These are phyloP conservation scores for Andrena haemorrhoa DNA, from an alignment of 2,888 invertebrate genomes.

Conservation along the genomic window DNA sequence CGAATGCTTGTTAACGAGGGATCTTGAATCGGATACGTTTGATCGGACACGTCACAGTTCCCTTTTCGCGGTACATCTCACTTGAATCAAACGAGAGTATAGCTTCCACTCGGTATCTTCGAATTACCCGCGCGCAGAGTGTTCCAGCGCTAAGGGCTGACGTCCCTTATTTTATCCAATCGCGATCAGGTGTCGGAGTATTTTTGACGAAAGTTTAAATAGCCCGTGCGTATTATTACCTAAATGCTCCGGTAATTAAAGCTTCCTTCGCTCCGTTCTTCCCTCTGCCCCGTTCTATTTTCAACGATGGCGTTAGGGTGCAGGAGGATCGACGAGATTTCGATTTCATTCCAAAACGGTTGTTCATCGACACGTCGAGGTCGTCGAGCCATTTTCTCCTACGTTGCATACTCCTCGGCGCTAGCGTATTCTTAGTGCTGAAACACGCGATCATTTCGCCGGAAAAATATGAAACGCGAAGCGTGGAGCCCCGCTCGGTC, in stretches of 20 bases:
- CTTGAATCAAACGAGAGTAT: neutral
- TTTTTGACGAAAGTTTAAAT: neutral
- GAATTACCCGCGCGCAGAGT: neutral
- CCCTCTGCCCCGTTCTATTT: constrained; percentile 2
- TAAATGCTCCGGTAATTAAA: constrained; percentile 6
- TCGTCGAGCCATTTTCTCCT: neutral
- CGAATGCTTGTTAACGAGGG: neutral
- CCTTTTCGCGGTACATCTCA: neutral
- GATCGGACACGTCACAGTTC: neutral
- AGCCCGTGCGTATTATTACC: neutral
- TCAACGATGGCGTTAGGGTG: neutral
- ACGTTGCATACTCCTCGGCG: neutral
- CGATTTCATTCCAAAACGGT: neutral
- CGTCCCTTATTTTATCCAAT: neutral
- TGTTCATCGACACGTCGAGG: neutral
- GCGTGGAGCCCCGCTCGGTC: neutral
- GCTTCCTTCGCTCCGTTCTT: neutral
- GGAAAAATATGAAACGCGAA: neutral
- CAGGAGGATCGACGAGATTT: neutral
- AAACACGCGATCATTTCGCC: neutral
- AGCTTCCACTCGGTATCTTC: neutral
- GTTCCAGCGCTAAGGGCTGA: neutral
- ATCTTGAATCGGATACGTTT: neutral
- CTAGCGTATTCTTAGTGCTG: neutral
- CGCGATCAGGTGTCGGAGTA: neutral